Evolutionary conservation across 2,113 vertebrate species (phyloP).

Genomic region (Pomatorhinus ruficollis): DNA sequence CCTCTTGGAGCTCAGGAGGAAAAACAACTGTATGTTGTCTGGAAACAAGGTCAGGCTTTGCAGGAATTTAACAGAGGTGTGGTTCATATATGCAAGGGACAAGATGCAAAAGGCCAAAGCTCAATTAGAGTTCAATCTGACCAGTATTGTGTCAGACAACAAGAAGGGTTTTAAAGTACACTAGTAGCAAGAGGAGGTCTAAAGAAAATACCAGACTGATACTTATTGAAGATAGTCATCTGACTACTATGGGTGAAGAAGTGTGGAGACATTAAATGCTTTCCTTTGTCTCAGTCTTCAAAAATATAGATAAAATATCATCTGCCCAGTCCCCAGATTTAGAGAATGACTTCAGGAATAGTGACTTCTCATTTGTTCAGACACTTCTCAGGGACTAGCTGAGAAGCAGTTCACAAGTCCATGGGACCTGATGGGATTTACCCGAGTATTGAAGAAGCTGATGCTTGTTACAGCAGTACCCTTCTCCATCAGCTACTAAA

Average conservation of each 20-base stretch:
- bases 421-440: not conserved
- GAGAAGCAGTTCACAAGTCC: not conserved
- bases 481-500: not conserved
- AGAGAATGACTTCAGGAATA: not conserved
- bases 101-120: not conserved
- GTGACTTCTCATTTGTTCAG: not conserved
- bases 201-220: not conserved
- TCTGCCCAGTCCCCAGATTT: rapidly evolving
- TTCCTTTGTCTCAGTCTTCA: not conserved
- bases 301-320: not conserved
- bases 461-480: rapidly evolving
- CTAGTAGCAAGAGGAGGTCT: not conserved
- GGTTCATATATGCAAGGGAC: not conserved
- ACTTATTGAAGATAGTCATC: not conserved
- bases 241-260: not conserved
- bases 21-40: not conserved
- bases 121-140: not conserved
- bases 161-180: not conserved
- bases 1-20: not conserved
- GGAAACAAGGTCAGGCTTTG: not conserved
- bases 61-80: not conserved
- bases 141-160: not conserved
- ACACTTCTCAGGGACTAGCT: not conserved
- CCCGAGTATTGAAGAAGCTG: rapidly evolving
- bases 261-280: not conserved